Conservation (phyloP, 1,140 invertebrate species). For the Diabrotica undecimpunctata region DNA sequence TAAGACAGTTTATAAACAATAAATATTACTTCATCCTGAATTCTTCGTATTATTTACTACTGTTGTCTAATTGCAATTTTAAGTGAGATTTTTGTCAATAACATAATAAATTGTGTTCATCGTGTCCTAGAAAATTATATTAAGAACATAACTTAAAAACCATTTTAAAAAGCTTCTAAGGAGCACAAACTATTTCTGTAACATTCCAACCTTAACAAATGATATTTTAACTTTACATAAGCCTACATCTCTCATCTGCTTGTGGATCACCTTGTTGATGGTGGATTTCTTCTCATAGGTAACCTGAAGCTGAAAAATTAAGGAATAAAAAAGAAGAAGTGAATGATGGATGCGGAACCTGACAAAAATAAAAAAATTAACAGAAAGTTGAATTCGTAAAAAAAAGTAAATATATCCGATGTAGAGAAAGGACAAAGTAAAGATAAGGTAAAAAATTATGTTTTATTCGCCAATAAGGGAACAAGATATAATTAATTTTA, state of each 20-base stretch:
- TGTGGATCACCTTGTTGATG: constrained; percentile 65
- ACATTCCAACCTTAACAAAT: constrained; percentile 1
- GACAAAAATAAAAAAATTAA: too few species aligned
- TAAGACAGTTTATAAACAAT: background rate
- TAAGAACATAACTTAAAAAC: background rate
- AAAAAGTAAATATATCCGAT: too few species aligned
- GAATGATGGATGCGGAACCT: too few species aligned
- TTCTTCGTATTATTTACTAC: too few species aligned
- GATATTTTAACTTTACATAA: constrained; percentile 53
- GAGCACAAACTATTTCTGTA: constrained; percentile 6
- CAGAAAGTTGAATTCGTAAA: too few species aligned
- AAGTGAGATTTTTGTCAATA: constrained; percentile 21
- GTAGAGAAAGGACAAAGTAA: too few species aligned
- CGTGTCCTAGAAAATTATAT: background rate
- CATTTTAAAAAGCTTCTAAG: constrained; percentile 1
- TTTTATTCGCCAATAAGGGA: too few species aligned
- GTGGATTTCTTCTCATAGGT: constrained; percentile 60
- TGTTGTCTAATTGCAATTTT: background rate
- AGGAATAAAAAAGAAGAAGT: too few species aligned
- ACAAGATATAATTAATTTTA: too few species aligned
- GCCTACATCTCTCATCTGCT: constrained; percentile 56
- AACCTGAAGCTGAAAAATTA: too few species aligned
- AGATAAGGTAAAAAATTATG: too few species aligned
- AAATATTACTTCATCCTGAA: background rate
- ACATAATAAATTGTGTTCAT: constrained; percentile 8